Conservation (phyloP, 2,888 invertebrate genomes). For the Eurytoma adleriae region DNA sequence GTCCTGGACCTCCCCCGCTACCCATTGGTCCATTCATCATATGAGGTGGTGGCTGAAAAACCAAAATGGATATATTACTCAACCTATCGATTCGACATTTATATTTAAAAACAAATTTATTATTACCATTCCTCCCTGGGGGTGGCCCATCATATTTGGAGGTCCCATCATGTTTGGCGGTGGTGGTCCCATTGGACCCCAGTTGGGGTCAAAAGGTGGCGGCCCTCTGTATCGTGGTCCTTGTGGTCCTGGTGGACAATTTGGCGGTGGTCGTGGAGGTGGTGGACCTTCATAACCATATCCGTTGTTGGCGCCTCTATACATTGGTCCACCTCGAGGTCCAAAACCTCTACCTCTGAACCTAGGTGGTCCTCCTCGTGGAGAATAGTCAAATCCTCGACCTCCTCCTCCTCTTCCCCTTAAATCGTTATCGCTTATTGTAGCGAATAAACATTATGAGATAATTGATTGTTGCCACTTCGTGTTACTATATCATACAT, state of each 20-base stretch:
- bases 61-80: neutral
- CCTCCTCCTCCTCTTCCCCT: conserved; percentile 74
- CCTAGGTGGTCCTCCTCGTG: conserved; percentile 79
- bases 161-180: conserved; percentile 77
- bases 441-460: conserved; percentile 52
- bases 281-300: conserved; percentile 78
- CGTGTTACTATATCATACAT: conserved; percentile 57
- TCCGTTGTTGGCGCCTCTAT: conserved; percentile 76
- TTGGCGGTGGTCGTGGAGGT: conserved; percentile 74
- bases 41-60: conserved; percentile 72
- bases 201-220: conserved; percentile 83
- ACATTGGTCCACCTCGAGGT: conserved; percentile 76
- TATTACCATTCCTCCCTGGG: conserved; percentile 71
- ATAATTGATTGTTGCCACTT: conserved; percentile 58
- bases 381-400: conserved; percentile 73
- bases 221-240: conserved; percentile 78
- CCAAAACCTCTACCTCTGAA: conserved; percentile 83
- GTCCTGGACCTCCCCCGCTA: conserved; percentile 69
- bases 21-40: conserved; percentile 75
- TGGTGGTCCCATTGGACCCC: conserved; percentile 82
- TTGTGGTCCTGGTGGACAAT: conserved; percentile 69
- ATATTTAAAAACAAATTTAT: neutral
- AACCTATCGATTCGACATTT: neutral
- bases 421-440: conserved; percentile 60
- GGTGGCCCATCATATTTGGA: conserved; percentile 72